These are phyloP conservation scores for Dallia pectoralis DNA, from an alignment of 2,797 vertebrate species.

Conservation along the genomic window DNA sequence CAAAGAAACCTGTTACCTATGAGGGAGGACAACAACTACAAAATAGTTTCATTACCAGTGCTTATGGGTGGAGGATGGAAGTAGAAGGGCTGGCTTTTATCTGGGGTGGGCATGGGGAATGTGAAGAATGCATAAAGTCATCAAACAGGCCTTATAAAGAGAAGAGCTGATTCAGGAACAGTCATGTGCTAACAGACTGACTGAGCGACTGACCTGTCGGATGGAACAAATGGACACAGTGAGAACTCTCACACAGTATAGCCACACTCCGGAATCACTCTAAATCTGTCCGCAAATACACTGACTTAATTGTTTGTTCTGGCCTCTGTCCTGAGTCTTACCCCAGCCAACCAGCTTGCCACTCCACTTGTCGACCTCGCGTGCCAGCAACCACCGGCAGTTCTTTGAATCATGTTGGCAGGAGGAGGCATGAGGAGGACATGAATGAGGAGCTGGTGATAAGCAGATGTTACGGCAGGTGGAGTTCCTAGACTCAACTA, in stretches of 20 bases:
- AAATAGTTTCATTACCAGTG: conserved; percentile 7
- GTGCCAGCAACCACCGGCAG: neutral
- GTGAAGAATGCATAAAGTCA: conserved; percentile 76
- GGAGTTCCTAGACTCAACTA: no score
- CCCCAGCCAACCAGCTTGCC: neutral
- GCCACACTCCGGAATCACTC: neutral
- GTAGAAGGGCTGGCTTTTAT: conserved; percentile 29
- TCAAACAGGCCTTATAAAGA: conserved; percentile 72
- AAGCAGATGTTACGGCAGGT: no score
- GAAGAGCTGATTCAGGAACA: conserved; percentile 75
- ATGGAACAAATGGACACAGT: conserved; percentile 16
- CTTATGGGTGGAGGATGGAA: conserved; percentile 3
- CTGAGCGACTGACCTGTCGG: conserved; percentile 35
- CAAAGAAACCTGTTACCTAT: neutral
- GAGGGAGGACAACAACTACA: neutral
- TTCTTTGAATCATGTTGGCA: neutral
- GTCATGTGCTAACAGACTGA: conserved; percentile 62
- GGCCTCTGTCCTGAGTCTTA: neutral
- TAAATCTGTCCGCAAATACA: neutral
- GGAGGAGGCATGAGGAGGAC: neutral
- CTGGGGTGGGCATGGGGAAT: conserved; percentile 41
- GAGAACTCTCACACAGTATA: no score
- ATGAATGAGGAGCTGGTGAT: neutral
- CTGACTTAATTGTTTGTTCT: neutral
- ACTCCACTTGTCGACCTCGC: neutral